Evolutionary conservation across 1,140 invertebrate species (phyloP).

Genomic region (Magallana gigas): DNA sequence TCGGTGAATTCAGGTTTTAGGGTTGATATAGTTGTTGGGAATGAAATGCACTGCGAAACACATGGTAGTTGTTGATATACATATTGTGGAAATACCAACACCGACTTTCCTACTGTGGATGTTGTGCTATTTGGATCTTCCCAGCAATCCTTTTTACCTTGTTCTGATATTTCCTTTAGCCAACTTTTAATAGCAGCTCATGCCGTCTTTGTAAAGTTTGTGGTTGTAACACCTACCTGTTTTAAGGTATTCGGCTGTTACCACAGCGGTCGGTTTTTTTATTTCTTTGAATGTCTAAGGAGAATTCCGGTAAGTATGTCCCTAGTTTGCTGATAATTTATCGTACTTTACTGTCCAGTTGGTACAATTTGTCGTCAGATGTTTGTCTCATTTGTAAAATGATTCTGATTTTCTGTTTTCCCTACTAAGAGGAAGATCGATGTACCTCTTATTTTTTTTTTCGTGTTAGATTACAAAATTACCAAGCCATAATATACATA

Average conservation of each 20-base stretch:
- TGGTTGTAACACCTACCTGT: not conserved
- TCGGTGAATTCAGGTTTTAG: no score
- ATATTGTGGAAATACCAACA: not conserved
- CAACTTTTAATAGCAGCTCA: not conserved
- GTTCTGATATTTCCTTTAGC: slow-evolving; percentile 39
- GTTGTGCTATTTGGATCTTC: not conserved
- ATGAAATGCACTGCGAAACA: no score
- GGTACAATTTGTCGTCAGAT: no score
- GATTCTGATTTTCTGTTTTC: no score
- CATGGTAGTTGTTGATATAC: not conserved
- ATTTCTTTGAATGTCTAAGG: slow-evolving; percentile 29
- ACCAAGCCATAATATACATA: no score
- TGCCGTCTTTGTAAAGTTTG: not conserved
- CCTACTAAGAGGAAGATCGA: no score
- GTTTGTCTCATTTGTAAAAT: no score
- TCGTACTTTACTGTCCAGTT: slow-evolving; percentile 43
- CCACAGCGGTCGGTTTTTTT: not conserved
- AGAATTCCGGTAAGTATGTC: slow-evolving; percentile 43
- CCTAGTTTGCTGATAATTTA: slow-evolving; percentile 41
- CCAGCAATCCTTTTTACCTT: not conserved
- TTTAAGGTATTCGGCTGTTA: not conserved
- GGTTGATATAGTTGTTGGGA: no score
- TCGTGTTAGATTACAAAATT: no score
- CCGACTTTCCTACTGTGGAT: not conserved
- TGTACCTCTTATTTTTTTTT: no score